phyloP scores from a whole-genome alignment of 2,797 vertebrate genomes.

The Pangasius larnaudii region DNA sequence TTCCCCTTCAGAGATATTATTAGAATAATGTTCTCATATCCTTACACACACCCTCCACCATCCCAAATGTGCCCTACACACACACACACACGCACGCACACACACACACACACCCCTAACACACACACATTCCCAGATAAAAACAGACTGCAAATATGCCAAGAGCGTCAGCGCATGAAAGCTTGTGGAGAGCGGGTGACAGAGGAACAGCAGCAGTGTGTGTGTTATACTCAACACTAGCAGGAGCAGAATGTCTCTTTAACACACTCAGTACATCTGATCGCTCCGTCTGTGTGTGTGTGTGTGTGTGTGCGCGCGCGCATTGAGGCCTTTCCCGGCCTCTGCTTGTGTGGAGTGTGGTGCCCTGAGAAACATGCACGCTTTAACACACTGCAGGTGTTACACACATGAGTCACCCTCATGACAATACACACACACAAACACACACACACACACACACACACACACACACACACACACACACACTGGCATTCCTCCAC shows the following conservation, averaged over 20 bases:
- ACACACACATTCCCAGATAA: constrained; percentile 44
- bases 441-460: not conserved
- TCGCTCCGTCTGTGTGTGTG: constrained; percentile 31
- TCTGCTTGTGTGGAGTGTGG: constrained; percentile 39
- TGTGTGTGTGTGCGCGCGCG: constrained; percentile 40
- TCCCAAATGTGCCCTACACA: constrained; percentile 25
- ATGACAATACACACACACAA: constrained; percentile 47
- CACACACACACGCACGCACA: constrained; percentile 23
- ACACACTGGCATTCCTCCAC: constrained; percentile 13
- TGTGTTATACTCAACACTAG: constrained; percentile 22
- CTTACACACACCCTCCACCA: constrained; percentile 37
- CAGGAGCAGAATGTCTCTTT: constrained; percentile 24
- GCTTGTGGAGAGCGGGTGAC: constrained; percentile 14
- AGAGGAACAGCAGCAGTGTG: constrained; percentile 16
- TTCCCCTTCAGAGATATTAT: constrained; percentile 52
- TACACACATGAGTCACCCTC: constrained; percentile 48
- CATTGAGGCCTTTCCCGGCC: constrained; percentile 2
- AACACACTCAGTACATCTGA: constrained; percentile 16
- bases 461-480: not conserved
- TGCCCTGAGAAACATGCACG: constrained; percentile 32
- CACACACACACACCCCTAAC: constrained; percentile 33
- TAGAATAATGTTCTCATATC: constrained; percentile 52
- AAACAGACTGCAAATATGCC: constrained; percentile 47
- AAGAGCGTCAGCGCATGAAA: constrained; percentile 32
- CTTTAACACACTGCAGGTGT: constrained; percentile 53